Percentiles rank a stretch among this genome's conserved stretches.
Conservation (phyloP, 2,888 invertebrate genomes). For the Galerucella pusilla region DNA sequence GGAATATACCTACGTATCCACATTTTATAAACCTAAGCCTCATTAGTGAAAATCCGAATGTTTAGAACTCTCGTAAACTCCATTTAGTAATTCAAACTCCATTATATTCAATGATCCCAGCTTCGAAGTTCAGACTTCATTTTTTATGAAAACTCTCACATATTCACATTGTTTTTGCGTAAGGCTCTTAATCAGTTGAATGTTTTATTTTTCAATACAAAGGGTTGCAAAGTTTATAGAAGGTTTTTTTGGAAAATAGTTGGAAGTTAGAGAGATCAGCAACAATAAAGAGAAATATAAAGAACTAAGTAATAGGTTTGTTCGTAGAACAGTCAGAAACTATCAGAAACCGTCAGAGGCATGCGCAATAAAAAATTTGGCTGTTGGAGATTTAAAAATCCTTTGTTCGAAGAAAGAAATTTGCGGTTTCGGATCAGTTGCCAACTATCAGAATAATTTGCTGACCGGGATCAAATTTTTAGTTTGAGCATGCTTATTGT, state of each 20-base stretch:
- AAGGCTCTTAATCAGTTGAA: not conserved
- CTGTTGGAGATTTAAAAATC: too few relatives aligned
- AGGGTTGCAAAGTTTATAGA: not conserved
- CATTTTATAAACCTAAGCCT: conserved; percentile 1
- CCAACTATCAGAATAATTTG: too few relatives aligned
- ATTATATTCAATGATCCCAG: conserved; percentile 17
- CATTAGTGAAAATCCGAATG: conserved; percentile 16
- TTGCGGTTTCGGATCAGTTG: too few relatives aligned
- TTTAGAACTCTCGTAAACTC: conserved; percentile 11
- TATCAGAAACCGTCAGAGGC: too few relatives aligned
- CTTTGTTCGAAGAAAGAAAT: too few relatives aligned
- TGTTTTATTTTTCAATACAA: not conserved
- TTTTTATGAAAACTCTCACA: not conserved
- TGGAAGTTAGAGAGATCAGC: too few relatives aligned
- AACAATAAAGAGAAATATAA: too few relatives aligned
- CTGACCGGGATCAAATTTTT: too few relatives aligned
- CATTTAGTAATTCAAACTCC: conserved; percentile 1
- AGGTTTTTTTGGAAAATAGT: not conserved
- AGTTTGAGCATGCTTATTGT: too few relatives aligned
- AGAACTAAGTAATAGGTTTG: too few relatives aligned
- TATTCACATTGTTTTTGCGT: not conserved
- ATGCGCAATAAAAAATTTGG: too few relatives aligned
- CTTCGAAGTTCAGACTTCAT: conserved; percentile 5
- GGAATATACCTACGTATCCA: not conserved
- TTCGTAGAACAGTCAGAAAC: too few relatives aligned